Evolutionary conservation across 2,797 vertebrate genomes (phyloP).

Genomic region (Tangara arthus): DNA sequence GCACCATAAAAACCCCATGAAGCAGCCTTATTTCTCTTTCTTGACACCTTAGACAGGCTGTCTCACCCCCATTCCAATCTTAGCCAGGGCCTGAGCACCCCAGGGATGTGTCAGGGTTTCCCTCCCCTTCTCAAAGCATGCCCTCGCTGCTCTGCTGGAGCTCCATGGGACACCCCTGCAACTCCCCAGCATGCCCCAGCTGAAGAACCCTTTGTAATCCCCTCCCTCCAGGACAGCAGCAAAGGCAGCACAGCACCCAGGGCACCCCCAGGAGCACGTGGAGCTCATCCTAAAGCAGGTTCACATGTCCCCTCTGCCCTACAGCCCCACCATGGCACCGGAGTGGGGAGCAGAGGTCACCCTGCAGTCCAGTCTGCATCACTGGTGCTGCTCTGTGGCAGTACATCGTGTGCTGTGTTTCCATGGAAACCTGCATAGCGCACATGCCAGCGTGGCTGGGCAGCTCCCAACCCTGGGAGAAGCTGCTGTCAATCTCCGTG

Average conservation of each 20-base stretch:
- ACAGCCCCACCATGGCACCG: accelerated
- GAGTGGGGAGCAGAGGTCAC: background rate
- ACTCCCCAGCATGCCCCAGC: accelerated
- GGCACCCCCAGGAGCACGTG: background rate
- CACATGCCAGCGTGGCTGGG: constrained; percentile 5
- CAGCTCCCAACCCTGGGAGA: background rate
- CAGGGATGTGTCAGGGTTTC: background rate
- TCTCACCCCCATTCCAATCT: background rate
- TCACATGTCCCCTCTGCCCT: background rate
- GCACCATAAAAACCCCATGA: background rate
- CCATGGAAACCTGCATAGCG: constrained; percentile 67
- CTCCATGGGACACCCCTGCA: accelerated
- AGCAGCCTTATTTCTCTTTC: background rate
- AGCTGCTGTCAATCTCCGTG: background rate
- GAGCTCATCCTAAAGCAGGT: background rate
- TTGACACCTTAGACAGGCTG: background rate
- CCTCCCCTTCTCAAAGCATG: accelerated
- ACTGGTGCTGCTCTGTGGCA: constrained; percentile 16
- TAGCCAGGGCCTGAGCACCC: background rate
- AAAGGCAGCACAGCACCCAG: background rate
- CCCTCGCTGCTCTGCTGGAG: background rate
- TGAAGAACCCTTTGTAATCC: background rate
- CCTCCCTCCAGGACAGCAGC: background rate
- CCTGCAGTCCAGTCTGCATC: background rate
- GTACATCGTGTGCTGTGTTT: constrained; percentile 63